These are phyloP conservation scores for Neolamprologus kungweensis DNA, from an alignment of 2,113 vertebrate species.

Conservation along the genomic window DNA sequence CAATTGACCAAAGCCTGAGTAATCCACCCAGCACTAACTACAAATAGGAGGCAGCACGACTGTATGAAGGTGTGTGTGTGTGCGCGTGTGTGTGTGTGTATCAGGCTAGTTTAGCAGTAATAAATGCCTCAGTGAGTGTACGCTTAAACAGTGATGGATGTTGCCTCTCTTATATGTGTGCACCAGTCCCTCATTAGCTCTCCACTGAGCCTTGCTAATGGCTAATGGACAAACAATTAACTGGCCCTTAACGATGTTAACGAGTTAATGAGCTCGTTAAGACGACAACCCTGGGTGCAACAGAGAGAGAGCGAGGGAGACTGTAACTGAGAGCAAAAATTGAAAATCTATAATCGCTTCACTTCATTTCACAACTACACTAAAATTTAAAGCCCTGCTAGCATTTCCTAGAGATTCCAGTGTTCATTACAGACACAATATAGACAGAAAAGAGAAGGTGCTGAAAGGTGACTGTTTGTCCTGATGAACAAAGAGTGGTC, in stretches of 20 bases:
- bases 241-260: constrained; percentile 59
- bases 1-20: background rate
- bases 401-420: background rate
- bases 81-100: background rate
- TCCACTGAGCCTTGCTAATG: constrained; percentile 54
- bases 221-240: constrained; percentile 66
- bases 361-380: background rate
- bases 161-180: background rate
- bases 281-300: background rate
- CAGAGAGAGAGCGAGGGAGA: background rate
- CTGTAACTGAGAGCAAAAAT: background rate
- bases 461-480: background rate
- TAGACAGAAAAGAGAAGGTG: background rate
- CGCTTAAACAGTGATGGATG: constrained; percentile 46
- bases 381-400: background rate
- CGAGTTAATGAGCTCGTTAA: constrained; percentile 52
- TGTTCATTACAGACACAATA: background rate
- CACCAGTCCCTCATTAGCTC: constrained; percentile 40
- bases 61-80: background rate
- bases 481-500: background rate
- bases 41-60: background rate
- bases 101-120: constrained; percentile 15
- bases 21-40: background rate
- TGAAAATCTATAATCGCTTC: constrained; percentile 4
- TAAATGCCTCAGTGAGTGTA: constrained; percentile 44